Base-by-base conservation (phyloP, 2,888 invertebrate species). In the Willowsia nigromaculata region DNA sequence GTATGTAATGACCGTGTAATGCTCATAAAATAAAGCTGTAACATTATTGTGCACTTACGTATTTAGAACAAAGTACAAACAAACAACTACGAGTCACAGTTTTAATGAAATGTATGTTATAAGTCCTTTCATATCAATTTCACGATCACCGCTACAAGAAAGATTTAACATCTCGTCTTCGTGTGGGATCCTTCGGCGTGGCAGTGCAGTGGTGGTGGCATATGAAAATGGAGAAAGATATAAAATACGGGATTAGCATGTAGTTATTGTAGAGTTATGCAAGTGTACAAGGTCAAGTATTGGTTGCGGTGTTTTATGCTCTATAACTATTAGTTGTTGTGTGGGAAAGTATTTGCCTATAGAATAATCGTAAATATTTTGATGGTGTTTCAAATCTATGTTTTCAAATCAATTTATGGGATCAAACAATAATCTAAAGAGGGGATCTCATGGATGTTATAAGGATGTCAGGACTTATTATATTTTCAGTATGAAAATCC, bases 121-220 rank as follows among this genome's bases (percentile, higher is more conserved):
- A 59, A 9, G n/a, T 65, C 33, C n/a, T 30, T 30, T 65, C 33
- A 33, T 65, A 65, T 65, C 65, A 27, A 33, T 65, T 37, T 37
- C 68, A 68, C 68, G 40, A 68, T 68, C 50, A n/a, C 43, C 68
- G n/a, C 15, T 37, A 33, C 68, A 18, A 11, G 0, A 62, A 62
- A 62, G 33, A 33, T 18, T 62, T 11, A 62, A 59, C 27, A 33
- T 65, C 83, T 65, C 33, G 30, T 68, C 83, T 65, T 83, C 85
- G 85, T 85, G 85, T 85, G 85, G 40, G 85, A 85, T 76, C 85
- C 18, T 40, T 68, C 37, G 56, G 27, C 18, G 71, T 25, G 76
- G 85, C 27, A 43, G 30, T 50, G 27, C 15, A 30, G 30, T 62
- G 30, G 13, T 68, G 11, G 37, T 18, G 68, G 56, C 33, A 33